Base-by-base conservation (phyloP, 2,113 vertebrate species). In the Phodopus roborovskii region DNA sequence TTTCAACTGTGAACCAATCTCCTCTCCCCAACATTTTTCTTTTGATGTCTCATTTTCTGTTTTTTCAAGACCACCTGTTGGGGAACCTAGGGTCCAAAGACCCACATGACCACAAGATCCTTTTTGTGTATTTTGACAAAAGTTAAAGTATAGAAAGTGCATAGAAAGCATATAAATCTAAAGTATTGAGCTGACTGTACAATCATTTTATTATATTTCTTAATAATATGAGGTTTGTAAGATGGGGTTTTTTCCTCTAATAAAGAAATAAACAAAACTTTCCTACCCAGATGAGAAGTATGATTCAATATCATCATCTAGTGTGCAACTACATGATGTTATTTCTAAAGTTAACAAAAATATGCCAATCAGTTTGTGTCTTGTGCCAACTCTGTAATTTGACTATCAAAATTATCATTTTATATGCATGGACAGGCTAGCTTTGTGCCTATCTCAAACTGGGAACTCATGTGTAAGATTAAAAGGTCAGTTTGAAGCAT, bases 401-500 rank as follows among this genome's bases (percentile, higher is more conserved):
- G 7, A 73, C 20, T 79, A 88, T 84, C 50, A 92, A 93, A 92
- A 56, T 64, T 75, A 48, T 78, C 48, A 9, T 50, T 94, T 94
- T 90, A 64, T 94, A 22, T 77, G 30, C 73, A 26, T 66, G 13
- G 60, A 90, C 39, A 87, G 74, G 39, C 26, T 93, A 74, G 53
- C 68, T 95, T 95, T 90, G 12, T 95, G 58, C 93, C 60, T 93
- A 77, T 84, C 48, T 92, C 88, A 95, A 82, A 94, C 93, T 83
- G 95, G 88, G 90, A 96, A 82, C 36, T 97, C 62, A 64, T 75
- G 70, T 88, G 70, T 95, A 88, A 97, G 95, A 95, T 64, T 92
- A 91, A 95, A 97, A 95, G 64, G 71, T 95, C 75, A 95, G 1
- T 95, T 88, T 92, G 79, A 96, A 97, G 94, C 84, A 85, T 50